Evolutionary conservation across 2,888 invertebrate species (phyloP).

Genomic region (Pycnomerus fuliginosus): DNA sequence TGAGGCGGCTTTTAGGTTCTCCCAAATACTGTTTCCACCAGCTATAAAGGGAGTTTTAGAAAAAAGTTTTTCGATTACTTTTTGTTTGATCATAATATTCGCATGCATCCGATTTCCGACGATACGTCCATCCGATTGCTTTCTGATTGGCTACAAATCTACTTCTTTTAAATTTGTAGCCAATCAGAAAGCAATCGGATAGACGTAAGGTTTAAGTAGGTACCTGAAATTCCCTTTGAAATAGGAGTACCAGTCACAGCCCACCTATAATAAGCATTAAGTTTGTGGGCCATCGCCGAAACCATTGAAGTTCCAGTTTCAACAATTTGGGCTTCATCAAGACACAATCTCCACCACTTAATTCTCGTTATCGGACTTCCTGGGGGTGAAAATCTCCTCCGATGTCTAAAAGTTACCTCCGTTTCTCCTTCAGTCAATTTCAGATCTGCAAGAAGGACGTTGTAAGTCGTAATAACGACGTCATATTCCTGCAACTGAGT

Average conservation of each 20-base stretch:
- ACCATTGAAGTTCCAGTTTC: slow-evolving; percentile 61
- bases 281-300: slow-evolving; percentile 62
- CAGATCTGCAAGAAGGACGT: slow-evolving; percentile 62
- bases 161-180: too few relatives aligned
- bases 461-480: slow-evolving; percentile 72
- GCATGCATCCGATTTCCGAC: too few relatives aligned
- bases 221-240: slow-evolving; percentile 49
- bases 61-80: too few relatives aligned
- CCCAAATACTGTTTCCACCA: too few relatives aligned
- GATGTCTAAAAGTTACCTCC: slow-evolving; percentile 48
- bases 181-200: too few relatives aligned
- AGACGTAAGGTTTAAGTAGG: too few relatives aligned
- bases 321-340: slow-evolving; percentile 82
- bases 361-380: slow-evolving; percentile 68
- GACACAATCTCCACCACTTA: slow-evolving; percentile 74
- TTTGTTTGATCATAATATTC: too few relatives aligned
- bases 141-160: too few relatives aligned
- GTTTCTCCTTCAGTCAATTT: slow-evolving; percentile 58
- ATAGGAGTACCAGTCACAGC: slow-evolving; percentile 69
- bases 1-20: too few relatives aligned
- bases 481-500: slow-evolving; percentile 63
- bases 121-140: too few relatives aligned
- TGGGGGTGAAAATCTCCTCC: slow-evolving; percentile 63
- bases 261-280: slow-evolving; percentile 68
- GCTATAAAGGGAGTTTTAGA: too few relatives aligned